These are phyloP conservation scores for Characodon lateralis DNA, from an alignment of 2,797 vertebrate genomes.

Conservation along the genomic window DNA sequence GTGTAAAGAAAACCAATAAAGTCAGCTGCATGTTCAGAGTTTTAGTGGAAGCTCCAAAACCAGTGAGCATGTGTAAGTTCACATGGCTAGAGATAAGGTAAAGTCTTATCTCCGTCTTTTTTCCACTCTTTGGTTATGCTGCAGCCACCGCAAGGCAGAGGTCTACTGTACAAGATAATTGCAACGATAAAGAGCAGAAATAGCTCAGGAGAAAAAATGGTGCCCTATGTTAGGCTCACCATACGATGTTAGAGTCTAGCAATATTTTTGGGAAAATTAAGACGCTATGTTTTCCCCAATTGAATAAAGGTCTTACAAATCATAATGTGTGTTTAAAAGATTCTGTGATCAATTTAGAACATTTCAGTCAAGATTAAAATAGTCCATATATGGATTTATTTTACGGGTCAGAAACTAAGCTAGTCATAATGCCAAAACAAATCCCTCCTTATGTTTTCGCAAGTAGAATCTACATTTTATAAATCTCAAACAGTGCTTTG, in stretches of 20 bases:
- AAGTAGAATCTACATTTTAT: neutral
- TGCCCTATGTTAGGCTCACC: neutral
- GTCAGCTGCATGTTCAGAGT: slow-evolving; percentile 19
- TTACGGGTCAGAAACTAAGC: neutral
- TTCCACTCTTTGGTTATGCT: slow-evolving; percentile 69
- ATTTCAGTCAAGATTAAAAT: neutral
- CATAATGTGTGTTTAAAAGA: neutral
- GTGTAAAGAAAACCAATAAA: neutral
- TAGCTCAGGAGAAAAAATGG: neutral
- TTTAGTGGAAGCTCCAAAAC: slow-evolving; percentile 36
- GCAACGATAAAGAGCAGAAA: no score
- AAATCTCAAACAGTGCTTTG: neutral
- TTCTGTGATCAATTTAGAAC: neutral
- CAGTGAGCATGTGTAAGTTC: slow-evolving; percentile 36
- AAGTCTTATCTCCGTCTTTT: slow-evolving; percentile 58
- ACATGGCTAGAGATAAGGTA: slow-evolving; percentile 54
- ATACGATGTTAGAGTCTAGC: no score
- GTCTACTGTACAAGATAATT: slow-evolving; percentile 32
- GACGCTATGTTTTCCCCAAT: neutral
- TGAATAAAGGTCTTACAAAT: neutral
- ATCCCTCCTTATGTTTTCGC: no score
- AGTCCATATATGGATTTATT: neutral
- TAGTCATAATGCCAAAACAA: neutral
- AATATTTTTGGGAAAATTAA: neutral
- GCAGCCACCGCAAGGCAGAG: slow-evolving; percentile 24